A percentile compares a stretch with the other conserved stretches of the same genome.
Conservation (phyloP, 2,113 vertebrate genomes). For the Chitala chitala region DNA sequence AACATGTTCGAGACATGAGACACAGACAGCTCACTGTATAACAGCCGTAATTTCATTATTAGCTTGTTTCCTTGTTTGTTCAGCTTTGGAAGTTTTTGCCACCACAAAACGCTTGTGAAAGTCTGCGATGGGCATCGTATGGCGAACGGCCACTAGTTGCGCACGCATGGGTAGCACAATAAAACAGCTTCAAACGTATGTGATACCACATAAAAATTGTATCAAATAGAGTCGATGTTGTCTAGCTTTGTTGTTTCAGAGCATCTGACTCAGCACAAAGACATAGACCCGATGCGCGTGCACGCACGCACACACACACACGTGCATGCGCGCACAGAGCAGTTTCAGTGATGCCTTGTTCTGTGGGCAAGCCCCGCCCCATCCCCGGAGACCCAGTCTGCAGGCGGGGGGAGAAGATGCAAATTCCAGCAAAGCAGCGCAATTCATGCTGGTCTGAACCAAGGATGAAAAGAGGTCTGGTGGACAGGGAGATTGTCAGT, state of each 20-base stretch:
- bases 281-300: neutral
- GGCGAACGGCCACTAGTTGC: no score
- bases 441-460: neutral
- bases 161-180: neutral
- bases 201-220: no score
- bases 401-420: slow-evolving; percentile 5
- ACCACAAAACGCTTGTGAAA: no score
- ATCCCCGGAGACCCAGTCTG: slow-evolving; percentile 1
- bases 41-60: no score
- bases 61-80: no score
- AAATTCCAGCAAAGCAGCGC: slow-evolving; percentile 23
- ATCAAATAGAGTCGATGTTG: neutral
- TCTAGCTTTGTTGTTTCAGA: neutral
- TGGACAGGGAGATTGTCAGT: slow-evolving; percentile 19
- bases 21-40: no score
- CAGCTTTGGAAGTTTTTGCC: no score
- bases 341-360: neutral
- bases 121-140: no score
- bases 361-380: neutral
- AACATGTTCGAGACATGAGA: neutral
- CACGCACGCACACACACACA: neutral
- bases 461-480: neutral
- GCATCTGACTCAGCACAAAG: neutral
- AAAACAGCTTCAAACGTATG: no score
- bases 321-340: neutral